Percentiles rank a stretch among this genome's conserved stretches.
Conservation (phyloP, 2,888 invertebrate species). For the Sesia apiformis region DNA sequence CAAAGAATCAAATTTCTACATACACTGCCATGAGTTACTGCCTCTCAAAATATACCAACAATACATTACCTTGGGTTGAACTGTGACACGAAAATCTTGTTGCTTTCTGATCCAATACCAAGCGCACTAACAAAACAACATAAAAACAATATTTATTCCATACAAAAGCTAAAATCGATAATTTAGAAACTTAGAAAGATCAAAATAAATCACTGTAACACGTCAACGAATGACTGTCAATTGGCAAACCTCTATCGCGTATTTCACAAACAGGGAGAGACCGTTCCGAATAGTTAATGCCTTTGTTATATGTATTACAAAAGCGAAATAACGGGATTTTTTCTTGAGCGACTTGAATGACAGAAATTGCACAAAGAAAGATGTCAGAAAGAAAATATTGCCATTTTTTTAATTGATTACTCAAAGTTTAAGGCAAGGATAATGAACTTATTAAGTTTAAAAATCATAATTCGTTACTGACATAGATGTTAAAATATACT, state of each 20-base stretch:
- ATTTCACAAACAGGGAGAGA: constrained; percentile 35
- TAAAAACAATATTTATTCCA: constrained; percentile 46
- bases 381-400: constrained; percentile 32
- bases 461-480: too few species aligned
- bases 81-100: constrained; percentile 59
- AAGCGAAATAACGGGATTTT: constrained; percentile 67
- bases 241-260: constrained; percentile 31
- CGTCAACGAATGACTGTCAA: constrained; percentile 30
- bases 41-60: not conserved
- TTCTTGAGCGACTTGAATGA: constrained; percentile 52
- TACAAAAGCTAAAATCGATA: constrained; percentile 64
- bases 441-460: too few species aligned
- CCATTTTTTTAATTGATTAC: too few species aligned
- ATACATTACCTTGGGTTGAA: constrained; percentile 52
- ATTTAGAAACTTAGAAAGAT: constrained; percentile 41
- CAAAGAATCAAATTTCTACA: not conserved
- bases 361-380: constrained; percentile 41
- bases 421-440: too few species aligned
- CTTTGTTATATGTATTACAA: constrained; percentile 63
- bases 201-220: constrained; percentile 41
- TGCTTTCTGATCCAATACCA: constrained; percentile 43
- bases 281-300: constrained; percentile 49
- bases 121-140: constrained; percentile 60
- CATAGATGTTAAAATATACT: too few species aligned
- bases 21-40: not conserved